A percentile compares a stretch with the other conserved stretches of the same genome.
Conservation (phyloP, 2,888 invertebrate species). For the Notodonta ziczac region DNA sequence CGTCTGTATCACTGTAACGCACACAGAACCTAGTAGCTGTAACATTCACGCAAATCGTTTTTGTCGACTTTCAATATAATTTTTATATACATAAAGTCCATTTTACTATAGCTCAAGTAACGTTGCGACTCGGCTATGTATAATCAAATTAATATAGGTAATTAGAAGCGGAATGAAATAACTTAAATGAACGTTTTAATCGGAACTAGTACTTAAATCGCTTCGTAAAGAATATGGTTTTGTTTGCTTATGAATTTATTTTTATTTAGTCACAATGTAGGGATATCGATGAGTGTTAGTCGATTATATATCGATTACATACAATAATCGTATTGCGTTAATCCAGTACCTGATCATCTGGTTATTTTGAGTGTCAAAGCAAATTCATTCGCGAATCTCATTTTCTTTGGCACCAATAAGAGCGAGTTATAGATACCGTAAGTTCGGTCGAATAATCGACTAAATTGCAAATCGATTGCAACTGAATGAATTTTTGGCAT, state of each 20-base stretch:
- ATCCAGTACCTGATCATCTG: no score
- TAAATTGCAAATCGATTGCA: neutral
- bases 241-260: neutral
- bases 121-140: no score
- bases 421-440: neutral
- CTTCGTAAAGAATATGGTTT: neutral
- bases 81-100: no score
- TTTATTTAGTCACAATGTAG: neutral
- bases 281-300: neutral
- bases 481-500: neutral
- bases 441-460: neutral
- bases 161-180: neutral
- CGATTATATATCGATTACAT: neutral
- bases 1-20: no score
- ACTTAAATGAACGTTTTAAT: neutral
- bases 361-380: no score
- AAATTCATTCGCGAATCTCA: neutral
- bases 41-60: no score
- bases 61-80: no score
- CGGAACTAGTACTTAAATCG: neutral
- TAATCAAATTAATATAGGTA: neutral
- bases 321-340: no score
- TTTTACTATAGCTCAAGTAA: no score
- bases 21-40: no score
- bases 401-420: no score